phyloP scores from a whole-genome alignment of 2,113 vertebrate genomes.

The Gracilinanus agilis region DNA sequence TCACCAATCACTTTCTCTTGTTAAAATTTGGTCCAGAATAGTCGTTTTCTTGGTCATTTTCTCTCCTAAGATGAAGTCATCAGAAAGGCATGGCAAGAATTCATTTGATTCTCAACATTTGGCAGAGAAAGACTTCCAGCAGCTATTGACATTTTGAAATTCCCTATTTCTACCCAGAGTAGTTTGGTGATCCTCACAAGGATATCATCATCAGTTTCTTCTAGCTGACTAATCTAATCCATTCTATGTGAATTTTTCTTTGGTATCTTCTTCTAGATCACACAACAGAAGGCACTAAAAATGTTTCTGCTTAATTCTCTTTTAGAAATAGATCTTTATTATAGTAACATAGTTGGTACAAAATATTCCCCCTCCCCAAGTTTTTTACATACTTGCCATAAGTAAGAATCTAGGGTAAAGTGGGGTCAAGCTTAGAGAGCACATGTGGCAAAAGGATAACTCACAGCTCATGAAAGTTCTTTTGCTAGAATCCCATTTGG shows the following conservation, averaged over 20 bases:
- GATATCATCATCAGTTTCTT: background rate
- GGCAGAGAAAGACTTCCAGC: background rate
- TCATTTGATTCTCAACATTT: background rate
- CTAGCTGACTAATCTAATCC: background rate
- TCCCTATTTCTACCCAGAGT: background rate
- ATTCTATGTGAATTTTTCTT: slow-evolving; percentile 13
- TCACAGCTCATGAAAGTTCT: no score
- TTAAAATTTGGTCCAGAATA: background rate
- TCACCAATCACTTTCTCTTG: background rate
- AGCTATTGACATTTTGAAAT: no score
- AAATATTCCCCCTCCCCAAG: no score
- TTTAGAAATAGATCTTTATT: no score
- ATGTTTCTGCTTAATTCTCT: background rate
- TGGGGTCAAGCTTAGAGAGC: no score
- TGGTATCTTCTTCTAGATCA: slow-evolving; percentile 1
- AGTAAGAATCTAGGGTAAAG: no score
- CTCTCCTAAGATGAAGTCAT: background rate
- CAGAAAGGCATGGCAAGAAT: background rate
- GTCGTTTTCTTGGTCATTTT: no score
- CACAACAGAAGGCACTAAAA: background rate
- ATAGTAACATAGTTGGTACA: no score
- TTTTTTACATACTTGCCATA: no score
- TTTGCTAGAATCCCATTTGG: no score
- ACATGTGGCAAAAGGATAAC: no score
- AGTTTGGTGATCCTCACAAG: background rate